Evolutionary conservation across 2,888 invertebrate species (phyloP), one percentile per base, ranked within the genome.

Genomic region (Nephrocerus scutellatus): DNA sequence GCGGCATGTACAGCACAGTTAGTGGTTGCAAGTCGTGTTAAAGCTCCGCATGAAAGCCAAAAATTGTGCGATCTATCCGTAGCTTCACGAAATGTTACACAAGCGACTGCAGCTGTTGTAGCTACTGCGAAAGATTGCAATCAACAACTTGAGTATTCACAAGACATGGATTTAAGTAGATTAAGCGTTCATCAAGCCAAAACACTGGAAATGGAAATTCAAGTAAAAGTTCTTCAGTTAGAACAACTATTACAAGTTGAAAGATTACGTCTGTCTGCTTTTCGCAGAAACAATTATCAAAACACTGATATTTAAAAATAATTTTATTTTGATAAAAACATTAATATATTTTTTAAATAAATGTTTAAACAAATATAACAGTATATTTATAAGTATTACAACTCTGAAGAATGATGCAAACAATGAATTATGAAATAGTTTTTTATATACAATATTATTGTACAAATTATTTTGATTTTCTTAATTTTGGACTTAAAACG

Each of bases 1-100:
- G 89, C 91, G 38, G 96, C 90, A 44, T 90, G 85, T 51, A 97
- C 97, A 2, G 95, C 96, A 31, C 97, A 97, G 70, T 74, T 99
- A 41, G 97, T 97, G 35, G 93, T 97, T 1, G 92, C 97, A 10
- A 93, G 93, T 48, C 80, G 89, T 39, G 97, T 98, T 6, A 92
- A 97, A 70, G 95, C 98, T 1, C 84, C 88, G 54, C 77, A 86
- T 49, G 78, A 80, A 44, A 87, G 92, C 56, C 71, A 72, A 49
- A 84, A 86, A 58, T 74, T 98, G 46, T 68, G 76, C n/a, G 80
- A 82, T 24, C 74, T 98, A 43, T 84, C 88, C 1, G 74, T 75
- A 45, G 95, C 96, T 2, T 92, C 93, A 9, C 82, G 85, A 47
- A 77, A 77, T 44, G 97, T 98, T 1, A 89, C 93, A 32, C 80